Percentiles rank a stretch among this genome's conserved stretches.
Conservation (phyloP, 2,888 invertebrate genomes). For the Pristionchus entomophagus region DNA sequence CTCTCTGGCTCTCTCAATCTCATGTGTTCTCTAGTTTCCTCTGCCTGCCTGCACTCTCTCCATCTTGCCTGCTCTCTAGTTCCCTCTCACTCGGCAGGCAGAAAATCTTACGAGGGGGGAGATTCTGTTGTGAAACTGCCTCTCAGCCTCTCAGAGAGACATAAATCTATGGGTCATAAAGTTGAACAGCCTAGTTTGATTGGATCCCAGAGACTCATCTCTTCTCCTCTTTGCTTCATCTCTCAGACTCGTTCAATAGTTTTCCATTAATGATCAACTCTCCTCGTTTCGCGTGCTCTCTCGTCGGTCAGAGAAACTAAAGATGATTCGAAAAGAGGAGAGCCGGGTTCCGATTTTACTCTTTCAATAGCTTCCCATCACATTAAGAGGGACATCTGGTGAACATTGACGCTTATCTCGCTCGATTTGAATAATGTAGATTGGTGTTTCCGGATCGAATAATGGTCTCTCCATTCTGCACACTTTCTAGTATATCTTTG, state of each 20-base stretch:
- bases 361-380: neutral
- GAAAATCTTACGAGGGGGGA: neutral
- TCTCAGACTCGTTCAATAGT: neutral
- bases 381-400: slow-evolving; percentile 19
- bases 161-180: slow-evolving; percentile 40
- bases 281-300: neutral
- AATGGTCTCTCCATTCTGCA: too few relatives aligned
- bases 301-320: too few relatives aligned
- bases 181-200: slow-evolving; percentile 43
- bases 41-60: neutral
- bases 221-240: neutral
- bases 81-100: neutral
- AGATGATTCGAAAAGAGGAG: too few relatives aligned
- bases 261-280: neutral
- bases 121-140: neutral
- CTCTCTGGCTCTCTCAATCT: neutral
- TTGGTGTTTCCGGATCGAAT: too few relatives aligned
- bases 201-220: slow-evolving; percentile 20
- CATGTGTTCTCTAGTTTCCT: neutral
- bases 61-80: neutral
- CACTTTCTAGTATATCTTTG: too few relatives aligned
- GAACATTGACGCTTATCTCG: neutral
- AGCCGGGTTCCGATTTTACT: neutral
- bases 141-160: neutral
- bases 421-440: neutral